A percentile compares a stretch with the other conserved stretches of the same genome.
phyloP scores from a whole-genome alignment of 1,140 invertebrate species.

The Euura lappo region DNA sequence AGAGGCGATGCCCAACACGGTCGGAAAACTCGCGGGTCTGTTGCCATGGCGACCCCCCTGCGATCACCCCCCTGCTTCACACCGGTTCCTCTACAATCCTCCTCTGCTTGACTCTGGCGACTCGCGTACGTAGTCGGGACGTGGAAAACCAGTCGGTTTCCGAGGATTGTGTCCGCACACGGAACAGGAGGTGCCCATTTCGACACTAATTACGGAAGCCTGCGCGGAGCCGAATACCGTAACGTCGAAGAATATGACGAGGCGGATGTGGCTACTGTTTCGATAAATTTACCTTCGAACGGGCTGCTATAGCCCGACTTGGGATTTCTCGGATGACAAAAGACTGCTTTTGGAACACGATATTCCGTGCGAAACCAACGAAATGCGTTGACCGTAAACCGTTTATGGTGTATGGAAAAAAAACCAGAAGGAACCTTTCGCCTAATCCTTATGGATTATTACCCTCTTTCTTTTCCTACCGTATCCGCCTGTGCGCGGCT shows the following conservation, averaged over 20 bases:
- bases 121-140: neutral
- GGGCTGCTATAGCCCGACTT: too few species aligned
- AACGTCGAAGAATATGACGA: too few species aligned
- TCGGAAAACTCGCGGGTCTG: slow-evolving; percentile 42
- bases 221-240: neutral
- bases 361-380: neutral
- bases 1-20: slow-evolving; percentile 10
- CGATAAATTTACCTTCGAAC: too few species aligned
- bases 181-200: slow-evolving; percentile 4
- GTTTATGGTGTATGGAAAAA: neutral
- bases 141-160: neutral
- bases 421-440: too few species aligned
- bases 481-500: too few species aligned
- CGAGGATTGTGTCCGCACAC: neutral
- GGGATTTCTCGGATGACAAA: too few species aligned
- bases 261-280: too few species aligned
- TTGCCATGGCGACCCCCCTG: slow-evolving; percentile 52
- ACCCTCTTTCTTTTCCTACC: too few species aligned
- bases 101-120: slow-evolving; percentile 9
- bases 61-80: slow-evolving; percentile 32
- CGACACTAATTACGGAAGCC: neutral
- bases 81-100: slow-evolving; percentile 26
- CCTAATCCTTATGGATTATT: too few species aligned
- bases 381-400: slow-evolving; percentile 2
- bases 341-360: neutral